Percentiles rank a stretch among this genome's conserved stretches.
Conservation (phyloP, 2,888 invertebrate species). For the Toxonevra muliebris region DNA sequence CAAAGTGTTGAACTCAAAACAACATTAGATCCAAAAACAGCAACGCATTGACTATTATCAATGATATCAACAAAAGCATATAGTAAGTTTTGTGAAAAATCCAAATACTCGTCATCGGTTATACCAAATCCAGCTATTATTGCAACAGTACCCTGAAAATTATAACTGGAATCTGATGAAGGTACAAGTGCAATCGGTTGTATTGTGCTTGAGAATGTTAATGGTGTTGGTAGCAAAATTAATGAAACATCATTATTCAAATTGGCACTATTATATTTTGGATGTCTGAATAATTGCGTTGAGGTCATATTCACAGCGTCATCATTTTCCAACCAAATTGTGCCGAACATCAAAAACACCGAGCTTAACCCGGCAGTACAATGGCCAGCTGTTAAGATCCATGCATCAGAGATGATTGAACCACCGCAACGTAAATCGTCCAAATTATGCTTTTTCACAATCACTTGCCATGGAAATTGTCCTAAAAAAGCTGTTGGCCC, state of each 20-base stretch:
- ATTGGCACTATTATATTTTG: slow-evolving; percentile 50
- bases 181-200: slow-evolving; percentile 53
- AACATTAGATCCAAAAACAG: slow-evolving; percentile 48
- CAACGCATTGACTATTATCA: slow-evolving; percentile 48
- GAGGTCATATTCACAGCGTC: slow-evolving; percentile 50
- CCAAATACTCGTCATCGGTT: slow-evolving; percentile 56
- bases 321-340: slow-evolving; percentile 44
- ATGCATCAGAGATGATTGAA: slow-evolving; percentile 53
- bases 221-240: slow-evolving; percentile 48
- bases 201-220: slow-evolving; percentile 47
- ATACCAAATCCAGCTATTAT: slow-evolving; percentile 57
- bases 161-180: slow-evolving; percentile 36
- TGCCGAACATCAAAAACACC: slow-evolving; percentile 54
- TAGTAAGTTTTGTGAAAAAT: slow-evolving; percentile 49
- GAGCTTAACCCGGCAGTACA: slow-evolving; percentile 51
- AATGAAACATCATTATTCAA: slow-evolving; percentile 59
- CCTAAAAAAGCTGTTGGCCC: slow-evolving; percentile 49
- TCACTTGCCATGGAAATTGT: slow-evolving; percentile 62
- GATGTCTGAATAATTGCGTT: slow-evolving; percentile 50
- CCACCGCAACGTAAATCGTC: slow-evolving; percentile 58
- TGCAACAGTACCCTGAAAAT: slow-evolving; percentile 48
- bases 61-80: slow-evolving; percentile 56
- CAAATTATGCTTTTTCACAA: slow-evolving; percentile 51
- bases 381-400: slow-evolving; percentile 62
- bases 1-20: slow-evolving; percentile 54